phyloP scores from a whole-genome alignment of 2,113 vertebrate genomes.

The Puffinus mauretanicus region DNA sequence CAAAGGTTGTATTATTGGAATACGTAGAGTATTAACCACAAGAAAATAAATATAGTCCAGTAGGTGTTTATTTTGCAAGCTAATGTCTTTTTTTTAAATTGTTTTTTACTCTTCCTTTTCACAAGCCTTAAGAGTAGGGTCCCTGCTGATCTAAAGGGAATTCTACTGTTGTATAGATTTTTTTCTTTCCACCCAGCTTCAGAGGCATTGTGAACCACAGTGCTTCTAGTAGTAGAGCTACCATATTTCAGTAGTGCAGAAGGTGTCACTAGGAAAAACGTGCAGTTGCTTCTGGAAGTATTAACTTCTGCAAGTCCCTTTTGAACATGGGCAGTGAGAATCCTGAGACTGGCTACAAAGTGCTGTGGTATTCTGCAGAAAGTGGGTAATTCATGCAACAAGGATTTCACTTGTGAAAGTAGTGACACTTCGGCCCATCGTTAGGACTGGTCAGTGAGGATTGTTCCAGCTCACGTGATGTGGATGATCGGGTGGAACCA shows the following conservation, averaged over 20 bases:
- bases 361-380: not conserved
- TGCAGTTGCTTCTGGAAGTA: not conserved
- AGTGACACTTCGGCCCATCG: not conserved
- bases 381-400: not conserved
- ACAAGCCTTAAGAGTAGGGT: not conserved
- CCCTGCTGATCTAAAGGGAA: not conserved
- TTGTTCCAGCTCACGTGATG: not conserved
- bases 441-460: not conserved
- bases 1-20: not conserved
- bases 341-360: not conserved
- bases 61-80: conserved; percentile 12
- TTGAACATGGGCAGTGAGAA: not conserved
- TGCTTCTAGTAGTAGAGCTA: not conserved
- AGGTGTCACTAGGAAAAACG: not conserved
- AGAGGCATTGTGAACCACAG: not conserved
- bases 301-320: not conserved
- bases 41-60: conserved; percentile 4
- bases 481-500: not conserved
- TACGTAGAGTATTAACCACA: not conserved
- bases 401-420: not conserved
- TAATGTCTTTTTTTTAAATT: not conserved
- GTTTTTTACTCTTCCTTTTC: not conserved
- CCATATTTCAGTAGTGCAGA: not conserved
- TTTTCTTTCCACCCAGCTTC: not conserved
- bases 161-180: not conserved